These are phyloP conservation scores for Troilus luridus DNA, from an alignment of 2,888 invertebrate species.

Conservation along the genomic window DNA sequence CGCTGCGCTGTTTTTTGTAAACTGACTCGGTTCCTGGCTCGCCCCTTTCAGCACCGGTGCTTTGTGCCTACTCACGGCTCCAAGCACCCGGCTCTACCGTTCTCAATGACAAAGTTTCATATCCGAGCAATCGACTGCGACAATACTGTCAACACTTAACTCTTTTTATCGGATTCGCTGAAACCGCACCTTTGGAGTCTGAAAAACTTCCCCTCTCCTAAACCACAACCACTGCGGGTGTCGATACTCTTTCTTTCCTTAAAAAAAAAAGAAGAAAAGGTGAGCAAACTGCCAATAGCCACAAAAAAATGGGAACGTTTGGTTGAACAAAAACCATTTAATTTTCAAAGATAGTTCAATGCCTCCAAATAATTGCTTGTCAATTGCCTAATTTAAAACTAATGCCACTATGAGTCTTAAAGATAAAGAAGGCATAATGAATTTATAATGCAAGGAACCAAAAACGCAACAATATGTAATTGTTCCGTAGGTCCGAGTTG, in stretches of 20 bases:
- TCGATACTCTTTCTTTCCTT: neutral
- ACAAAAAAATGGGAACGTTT: neutral
- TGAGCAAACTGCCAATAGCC: neutral
- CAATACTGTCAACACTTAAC: constrained; percentile 16
- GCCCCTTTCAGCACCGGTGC: constrained; percentile 2
- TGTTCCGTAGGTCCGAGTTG: too few relatives aligned
- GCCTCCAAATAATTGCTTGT: too few relatives aligned
- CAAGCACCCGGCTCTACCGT: neutral
- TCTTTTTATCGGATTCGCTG: neutral
- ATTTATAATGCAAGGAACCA: too few relatives aligned
- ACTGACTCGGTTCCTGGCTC: neutral
- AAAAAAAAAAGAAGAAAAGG: neutral
- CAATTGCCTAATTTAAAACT: too few relatives aligned
- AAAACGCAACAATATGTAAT: too few relatives aligned
- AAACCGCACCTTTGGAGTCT: neutral
- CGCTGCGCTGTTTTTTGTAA: constrained; percentile 42
- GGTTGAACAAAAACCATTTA: neutral
- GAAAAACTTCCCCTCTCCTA: neutral
- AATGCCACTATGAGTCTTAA: too few relatives aligned
- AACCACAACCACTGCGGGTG: constrained; percentile 1
- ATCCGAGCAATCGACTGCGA: neutral
- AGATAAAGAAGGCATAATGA: too few relatives aligned
- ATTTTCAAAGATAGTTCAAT: too few relatives aligned
- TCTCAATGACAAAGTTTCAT: constrained; percentile 36
- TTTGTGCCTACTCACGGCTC: constrained; percentile 18